A percentile compares a stretch with the other conserved stretches of the same genome.
Conservation (phyloP, 2,797 vertebrate species). For the Kryptopterus vitreolus region DNA sequence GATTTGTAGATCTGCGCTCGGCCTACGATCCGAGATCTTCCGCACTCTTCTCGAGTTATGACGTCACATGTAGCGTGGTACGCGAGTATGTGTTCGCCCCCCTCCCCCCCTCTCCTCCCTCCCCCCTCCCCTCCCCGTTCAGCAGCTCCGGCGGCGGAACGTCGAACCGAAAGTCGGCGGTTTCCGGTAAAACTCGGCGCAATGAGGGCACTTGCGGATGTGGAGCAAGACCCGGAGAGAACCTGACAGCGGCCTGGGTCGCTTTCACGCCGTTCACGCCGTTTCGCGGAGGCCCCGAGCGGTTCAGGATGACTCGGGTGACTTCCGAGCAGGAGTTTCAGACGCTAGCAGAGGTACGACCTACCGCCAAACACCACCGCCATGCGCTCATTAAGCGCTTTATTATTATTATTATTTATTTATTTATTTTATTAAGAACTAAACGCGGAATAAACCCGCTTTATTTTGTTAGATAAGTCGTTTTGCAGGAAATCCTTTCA, state of each 20-base stretch:
- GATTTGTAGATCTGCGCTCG: neutral
- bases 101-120: no score
- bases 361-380: neutral
- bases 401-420: no score
- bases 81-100: neutral
- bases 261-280: neutral
- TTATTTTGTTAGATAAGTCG: neutral
- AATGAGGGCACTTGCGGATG: constrained; percentile 33
- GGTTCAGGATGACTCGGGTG: constrained; percentile 53
- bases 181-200: constrained; percentile 43
- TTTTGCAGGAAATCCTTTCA: neutral
- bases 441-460: no score
- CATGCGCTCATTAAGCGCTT: no score
- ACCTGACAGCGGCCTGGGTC: constrained; percentile 11
- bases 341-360: constrained; percentile 59
- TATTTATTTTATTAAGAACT: no score
- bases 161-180: constrained; percentile 27
- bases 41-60: neutral
- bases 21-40: neutral
- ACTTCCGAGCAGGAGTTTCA: constrained; percentile 47
- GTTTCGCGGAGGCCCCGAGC: neutral
- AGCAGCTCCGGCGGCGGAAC: constrained; percentile 5
- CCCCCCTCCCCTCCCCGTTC: no score
- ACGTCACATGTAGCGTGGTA: neutral
- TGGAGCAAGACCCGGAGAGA: neutral